Conservation (phyloP, 2,888 invertebrate species). For the Hypselothyrea guttata region DNA sequence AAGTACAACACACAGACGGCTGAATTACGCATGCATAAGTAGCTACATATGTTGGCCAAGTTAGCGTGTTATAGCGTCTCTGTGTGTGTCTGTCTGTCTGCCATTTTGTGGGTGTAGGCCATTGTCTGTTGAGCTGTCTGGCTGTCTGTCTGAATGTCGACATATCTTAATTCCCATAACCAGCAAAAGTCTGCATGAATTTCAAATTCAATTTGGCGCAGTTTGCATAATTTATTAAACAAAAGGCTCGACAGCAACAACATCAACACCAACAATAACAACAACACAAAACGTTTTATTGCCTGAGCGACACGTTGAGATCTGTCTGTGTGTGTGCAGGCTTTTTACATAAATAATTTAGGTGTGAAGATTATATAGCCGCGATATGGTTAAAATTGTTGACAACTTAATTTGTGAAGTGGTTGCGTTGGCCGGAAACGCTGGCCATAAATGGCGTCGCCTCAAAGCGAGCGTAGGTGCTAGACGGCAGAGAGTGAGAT, state of each 20-base stretch:
- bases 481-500: conserved; percentile 22
- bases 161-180: conserved; percentile 77
- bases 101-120: conserved; percentile 12
- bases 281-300: conserved; percentile 68
- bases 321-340: conserved; percentile 18
- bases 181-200: conserved; percentile 74
- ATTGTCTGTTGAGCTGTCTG: conserved; percentile 13
- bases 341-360: conserved; percentile 74
- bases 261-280: conserved; percentile 35
- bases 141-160: conserved; percentile 44
- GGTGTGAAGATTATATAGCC: conserved; percentile 74
- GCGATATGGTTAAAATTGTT: conserved; percentile 75
- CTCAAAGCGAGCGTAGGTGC: conserved; percentile 41
- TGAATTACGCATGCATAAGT: background rate
- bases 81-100: conserved; percentile 25
- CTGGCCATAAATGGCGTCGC: conserved; percentile 37
- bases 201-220: conserved; percentile 77
- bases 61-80: conserved; percentile 23
- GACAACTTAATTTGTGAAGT: conserved; percentile 77
- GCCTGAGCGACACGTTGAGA: conserved; percentile 43
- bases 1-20: too few relatives aligned
- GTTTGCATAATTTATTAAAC: conserved; percentile 79
- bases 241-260: conserved; percentile 60
- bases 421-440: conserved; percentile 60
- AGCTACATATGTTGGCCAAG: conserved; percentile 20